Percentiles rank a stretch among this genome's conserved stretches.
Evolutionary conservation across 2,113 vertebrate species (phyloP).

Genomic region (Clupea harengus): DNA sequence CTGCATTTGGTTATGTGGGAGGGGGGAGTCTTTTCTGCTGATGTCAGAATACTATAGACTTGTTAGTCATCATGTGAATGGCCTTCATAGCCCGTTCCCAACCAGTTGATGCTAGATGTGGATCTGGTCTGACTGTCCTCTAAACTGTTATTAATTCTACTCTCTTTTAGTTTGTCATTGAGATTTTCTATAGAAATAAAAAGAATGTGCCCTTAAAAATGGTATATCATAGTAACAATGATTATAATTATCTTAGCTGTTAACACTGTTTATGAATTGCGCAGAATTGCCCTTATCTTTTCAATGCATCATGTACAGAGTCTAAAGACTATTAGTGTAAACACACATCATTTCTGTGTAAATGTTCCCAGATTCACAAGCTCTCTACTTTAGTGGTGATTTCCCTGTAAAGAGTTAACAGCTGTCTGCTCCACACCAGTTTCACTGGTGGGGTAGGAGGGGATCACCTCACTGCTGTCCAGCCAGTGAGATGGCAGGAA

Average conservation of each 20-base stretch:
- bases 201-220: neutral
- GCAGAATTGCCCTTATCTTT: neutral
- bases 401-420: neutral
- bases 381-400: neutral
- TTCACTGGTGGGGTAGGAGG: neutral
- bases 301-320: neutral
- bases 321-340: neutral
- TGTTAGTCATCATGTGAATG: slow-evolving; percentile 20
- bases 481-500: neutral
- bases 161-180: neutral
- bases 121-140: neutral
- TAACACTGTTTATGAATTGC: neutral
- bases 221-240: neutral
- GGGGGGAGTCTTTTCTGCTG: neutral
- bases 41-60: neutral
- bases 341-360: neutral
- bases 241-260: neutral
- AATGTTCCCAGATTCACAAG: neutral
- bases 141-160: neutral
- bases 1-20: neutral
- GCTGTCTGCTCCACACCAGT: neutral
- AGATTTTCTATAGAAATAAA: neutral
- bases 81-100: slow-evolving; percentile 18
- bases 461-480: neutral
- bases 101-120: neutral